A percentile compares a stretch with the other conserved stretches of the same genome.
Evolutionary conservation across 1,140 invertebrate genomes (phyloP).

Genomic region (Dufourea novaeangliae): DNA sequence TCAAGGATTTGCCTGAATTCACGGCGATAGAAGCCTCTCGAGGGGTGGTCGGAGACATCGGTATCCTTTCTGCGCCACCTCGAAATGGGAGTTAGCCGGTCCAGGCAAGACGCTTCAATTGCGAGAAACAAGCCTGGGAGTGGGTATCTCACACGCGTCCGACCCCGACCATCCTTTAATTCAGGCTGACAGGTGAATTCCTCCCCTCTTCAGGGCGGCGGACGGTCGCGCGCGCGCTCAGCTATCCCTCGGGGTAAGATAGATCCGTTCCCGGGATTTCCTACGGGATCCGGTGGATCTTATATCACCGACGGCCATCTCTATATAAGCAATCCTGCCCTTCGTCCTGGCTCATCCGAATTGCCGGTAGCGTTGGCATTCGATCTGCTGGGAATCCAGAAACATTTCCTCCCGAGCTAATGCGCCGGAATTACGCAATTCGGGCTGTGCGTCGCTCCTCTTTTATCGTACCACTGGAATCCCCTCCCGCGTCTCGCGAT

Average conservation of each 20-base stretch:
- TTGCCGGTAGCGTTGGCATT: slow-evolving; percentile 61
- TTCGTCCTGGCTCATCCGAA: slow-evolving; percentile 60
- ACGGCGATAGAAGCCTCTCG: slow-evolving; percentile 10
- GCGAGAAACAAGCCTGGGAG: slow-evolving; percentile 50
- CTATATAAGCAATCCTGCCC: slow-evolving; percentile 79
- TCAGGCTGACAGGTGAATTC: slow-evolving; percentile 81
- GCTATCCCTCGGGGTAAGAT: slow-evolving; percentile 81
- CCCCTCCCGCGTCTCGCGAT: no score
- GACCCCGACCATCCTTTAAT: slow-evolving; percentile 81
- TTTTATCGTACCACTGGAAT: slow-evolving; percentile 29
- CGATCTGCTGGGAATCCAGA: slow-evolving; percentile 66
- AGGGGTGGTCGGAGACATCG: slow-evolving; percentile 42
- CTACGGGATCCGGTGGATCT: slow-evolving; percentile 81
- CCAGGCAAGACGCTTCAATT: slow-evolving; percentile 70
- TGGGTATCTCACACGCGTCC: slow-evolving; percentile 54
- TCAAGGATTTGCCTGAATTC: slow-evolving; percentile 10
- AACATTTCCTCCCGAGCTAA: slow-evolving; percentile 58
- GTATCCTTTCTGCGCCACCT: slow-evolving; percentile 47
- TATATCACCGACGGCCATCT: slow-evolving; percentile 81
- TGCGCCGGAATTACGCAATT: slow-evolving; percentile 47
- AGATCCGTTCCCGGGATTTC: slow-evolving; percentile 82
- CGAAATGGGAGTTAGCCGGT: slow-evolving; percentile 56
- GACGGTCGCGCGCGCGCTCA: no score
- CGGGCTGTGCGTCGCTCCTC: slow-evolving; percentile 11
- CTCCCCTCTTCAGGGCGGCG: slow-evolving; percentile 65